Percentiles rank a stretch among this genome's conserved stretches.
Evolutionary conservation across 2,888 invertebrate genomes (phyloP).

Genomic region (Hartigia nigra): DNA sequence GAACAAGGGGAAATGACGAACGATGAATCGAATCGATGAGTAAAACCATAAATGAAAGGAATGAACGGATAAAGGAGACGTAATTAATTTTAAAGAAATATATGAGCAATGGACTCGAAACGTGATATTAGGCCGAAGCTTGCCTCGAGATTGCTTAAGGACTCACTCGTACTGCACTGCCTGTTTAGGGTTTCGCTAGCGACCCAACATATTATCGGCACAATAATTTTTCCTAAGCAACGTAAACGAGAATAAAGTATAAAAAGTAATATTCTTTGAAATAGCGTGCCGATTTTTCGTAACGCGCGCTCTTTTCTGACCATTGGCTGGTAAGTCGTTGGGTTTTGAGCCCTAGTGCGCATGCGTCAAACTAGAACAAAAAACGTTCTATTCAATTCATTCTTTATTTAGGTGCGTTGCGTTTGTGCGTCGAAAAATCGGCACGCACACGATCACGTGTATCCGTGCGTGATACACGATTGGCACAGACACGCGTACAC

Average conservation of each 20-base stretch:
- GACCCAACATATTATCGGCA: conserved; percentile 66
- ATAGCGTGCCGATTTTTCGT: conserved; percentile 18
- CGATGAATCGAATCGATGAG: not conserved
- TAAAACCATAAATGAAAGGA: conserved; percentile 29
- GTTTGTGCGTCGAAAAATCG: not conserved
- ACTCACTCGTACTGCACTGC: conserved; percentile 66
- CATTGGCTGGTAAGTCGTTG: not conserved
- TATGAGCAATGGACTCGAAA: conserved; percentile 65
- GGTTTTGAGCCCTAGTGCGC: not conserved
- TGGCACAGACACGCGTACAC: not conserved
- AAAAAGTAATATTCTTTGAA: conserved; percentile 38
- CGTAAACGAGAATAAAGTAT: conserved; percentile 41
- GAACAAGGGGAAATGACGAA: not conserved
- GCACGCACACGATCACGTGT: not conserved
- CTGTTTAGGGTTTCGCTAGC: conserved; percentile 66
- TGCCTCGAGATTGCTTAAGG: conserved; percentile 66
- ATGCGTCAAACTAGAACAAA: not conserved
- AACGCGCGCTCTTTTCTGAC: not conserved
- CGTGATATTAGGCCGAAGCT: conserved; percentile 67
- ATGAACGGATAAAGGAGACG: not conserved
- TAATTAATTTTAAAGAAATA: conserved; percentile 27
- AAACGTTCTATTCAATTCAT: not conserved
- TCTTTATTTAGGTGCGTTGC: not conserved
- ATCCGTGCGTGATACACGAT: not conserved
- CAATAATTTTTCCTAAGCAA: conserved; percentile 66